phyloP scores from a whole-genome alignment of 2,888 invertebrate genomes.

The Cerceris rybyensis region DNA sequence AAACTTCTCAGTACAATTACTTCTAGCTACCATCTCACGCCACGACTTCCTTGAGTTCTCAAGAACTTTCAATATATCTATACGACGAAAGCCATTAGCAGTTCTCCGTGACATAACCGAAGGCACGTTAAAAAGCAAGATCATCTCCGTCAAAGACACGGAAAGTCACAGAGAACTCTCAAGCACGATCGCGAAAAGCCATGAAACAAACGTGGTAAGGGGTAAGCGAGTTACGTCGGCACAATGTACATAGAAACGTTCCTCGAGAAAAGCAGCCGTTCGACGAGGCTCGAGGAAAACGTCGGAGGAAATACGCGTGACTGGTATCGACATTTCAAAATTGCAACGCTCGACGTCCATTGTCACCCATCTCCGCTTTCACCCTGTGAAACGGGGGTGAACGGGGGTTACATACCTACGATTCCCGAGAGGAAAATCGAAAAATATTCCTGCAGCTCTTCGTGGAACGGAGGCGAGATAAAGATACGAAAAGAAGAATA shows the following conservation, averaged over 20 bases:
- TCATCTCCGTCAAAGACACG: neutral
- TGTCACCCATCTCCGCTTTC: conserved; percentile 68
- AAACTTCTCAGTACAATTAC: too few species aligned
- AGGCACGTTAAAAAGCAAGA: too few species aligned
- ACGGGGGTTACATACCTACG: conserved; percentile 47
- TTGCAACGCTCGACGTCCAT: conserved; percentile 76
- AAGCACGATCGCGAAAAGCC: neutral
- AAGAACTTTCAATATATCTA: too few species aligned
- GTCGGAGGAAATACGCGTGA: conserved; percentile 50
- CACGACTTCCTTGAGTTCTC: too few species aligned
- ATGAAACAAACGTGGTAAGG: neutral
- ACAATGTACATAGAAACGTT: conserved; percentile 23
- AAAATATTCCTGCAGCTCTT: conserved; percentile 28
- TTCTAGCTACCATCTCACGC: too few species aligned
- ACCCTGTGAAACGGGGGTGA: conserved; percentile 8
- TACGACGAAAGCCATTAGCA: too few species aligned
- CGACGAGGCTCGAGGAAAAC: conserved; percentile 20
- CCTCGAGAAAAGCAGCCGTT: conserved; percentile 27
- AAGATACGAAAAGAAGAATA: conserved; percentile 32
- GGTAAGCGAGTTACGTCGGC: conserved; percentile 51
- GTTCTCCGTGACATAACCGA: too few species aligned
- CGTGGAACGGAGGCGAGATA: conserved; percentile 28
- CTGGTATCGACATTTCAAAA: conserved; percentile 79
- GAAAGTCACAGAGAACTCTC: neutral
- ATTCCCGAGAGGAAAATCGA: conserved; percentile 58